Evolutionary conservation across 2,888 invertebrate species (phyloP).

Genomic region (Pasiphila rectangulata): DNA sequence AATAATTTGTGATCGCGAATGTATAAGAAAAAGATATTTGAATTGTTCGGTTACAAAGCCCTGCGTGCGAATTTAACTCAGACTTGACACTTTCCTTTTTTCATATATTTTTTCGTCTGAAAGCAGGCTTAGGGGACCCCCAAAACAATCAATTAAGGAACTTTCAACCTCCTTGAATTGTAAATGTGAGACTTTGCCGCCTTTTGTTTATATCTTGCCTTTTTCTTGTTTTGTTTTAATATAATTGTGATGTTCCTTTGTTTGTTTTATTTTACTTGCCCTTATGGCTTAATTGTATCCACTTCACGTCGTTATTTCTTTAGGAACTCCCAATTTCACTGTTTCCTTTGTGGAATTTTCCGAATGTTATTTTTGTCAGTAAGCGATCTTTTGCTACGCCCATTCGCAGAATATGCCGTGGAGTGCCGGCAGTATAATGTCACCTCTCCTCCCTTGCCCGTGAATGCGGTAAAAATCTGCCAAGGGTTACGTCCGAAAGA

Average conservation of each 20-base stretch:
- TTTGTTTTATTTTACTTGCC: conserved; percentile 25
- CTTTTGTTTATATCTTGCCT: conserved; percentile 44
- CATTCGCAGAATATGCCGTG: too few relatives aligned
- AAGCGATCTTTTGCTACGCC: conserved; percentile 1
- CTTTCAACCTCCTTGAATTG: conserved; percentile 68
- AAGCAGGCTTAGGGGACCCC: conserved; percentile 59
- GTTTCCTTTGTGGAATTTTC: conserved; percentile 3
- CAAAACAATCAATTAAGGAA: conserved; percentile 73
- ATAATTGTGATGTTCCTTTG: conserved; percentile 43
- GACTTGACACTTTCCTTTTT: conserved; percentile 34
- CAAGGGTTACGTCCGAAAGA: too few relatives aligned
- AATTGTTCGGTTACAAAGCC: background rate
- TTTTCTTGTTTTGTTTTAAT: conserved; percentile 41
- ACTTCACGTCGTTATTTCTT: conserved; percentile 21
- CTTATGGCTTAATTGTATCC: conserved; percentile 27
- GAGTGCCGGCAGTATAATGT: too few relatives aligned
- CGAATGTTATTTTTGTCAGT: background rate
- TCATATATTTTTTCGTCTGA: conserved; percentile 49
- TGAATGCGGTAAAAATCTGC: too few relatives aligned
- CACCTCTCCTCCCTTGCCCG: too few relatives aligned
- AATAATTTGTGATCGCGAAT: too few relatives aligned
- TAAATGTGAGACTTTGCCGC: conserved; percentile 55
- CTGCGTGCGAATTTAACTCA: conserved; percentile 28
- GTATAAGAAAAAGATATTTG: background rate
- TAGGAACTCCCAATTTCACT: conserved; percentile 6